Percentiles rank a stretch among this genome's conserved stretches.
Evolutionary conservation across 2,113 vertebrate species (phyloP).

Genomic region (Carettochelys insculpta): DNA sequence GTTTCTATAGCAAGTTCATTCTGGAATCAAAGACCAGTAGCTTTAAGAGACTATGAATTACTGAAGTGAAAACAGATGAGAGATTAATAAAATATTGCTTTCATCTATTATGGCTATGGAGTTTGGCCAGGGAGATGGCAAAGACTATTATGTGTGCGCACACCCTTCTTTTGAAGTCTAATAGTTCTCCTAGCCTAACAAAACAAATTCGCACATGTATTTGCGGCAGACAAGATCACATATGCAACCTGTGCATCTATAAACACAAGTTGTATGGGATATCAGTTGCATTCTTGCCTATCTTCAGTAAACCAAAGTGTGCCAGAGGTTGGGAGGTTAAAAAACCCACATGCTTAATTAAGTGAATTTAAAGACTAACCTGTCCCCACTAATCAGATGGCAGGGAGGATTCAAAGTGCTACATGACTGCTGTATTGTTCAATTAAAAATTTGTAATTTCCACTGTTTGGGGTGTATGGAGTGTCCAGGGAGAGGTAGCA

Average conservation of each 20-base stretch:
- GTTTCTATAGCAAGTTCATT: background rate
- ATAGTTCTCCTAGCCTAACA: background rate
- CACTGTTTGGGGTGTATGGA: no score
- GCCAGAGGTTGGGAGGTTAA: background rate
- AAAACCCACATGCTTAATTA: background rate
- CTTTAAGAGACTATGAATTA: background rate
- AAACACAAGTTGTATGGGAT: fast-evolving
- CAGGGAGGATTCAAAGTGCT: no score
- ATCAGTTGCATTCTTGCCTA: background rate
- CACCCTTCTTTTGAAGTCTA: background rate
- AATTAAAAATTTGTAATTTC: conserved; percentile 12
- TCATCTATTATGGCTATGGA: background rate
- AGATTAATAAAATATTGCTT: no score
- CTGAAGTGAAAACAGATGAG: background rate
- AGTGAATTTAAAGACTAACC: no score
- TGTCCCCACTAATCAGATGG: no score
- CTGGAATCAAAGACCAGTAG: fast-evolving
- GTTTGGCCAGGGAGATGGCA: background rate
- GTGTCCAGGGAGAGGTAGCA: no score
- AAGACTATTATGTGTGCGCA: background rate
- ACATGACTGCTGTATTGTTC: no score
- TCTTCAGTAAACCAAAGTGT: conserved; percentile 17
- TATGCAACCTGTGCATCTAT: background rate
- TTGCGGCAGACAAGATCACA: background rate
- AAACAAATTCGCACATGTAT: background rate